A percentile compares a stretch with the other conserved stretches of the same genome.
These are phyloP conservation scores for Anguilla megastoma DNA, from an alignment of 2,797 vertebrate species.

Conservation along the genomic window DNA sequence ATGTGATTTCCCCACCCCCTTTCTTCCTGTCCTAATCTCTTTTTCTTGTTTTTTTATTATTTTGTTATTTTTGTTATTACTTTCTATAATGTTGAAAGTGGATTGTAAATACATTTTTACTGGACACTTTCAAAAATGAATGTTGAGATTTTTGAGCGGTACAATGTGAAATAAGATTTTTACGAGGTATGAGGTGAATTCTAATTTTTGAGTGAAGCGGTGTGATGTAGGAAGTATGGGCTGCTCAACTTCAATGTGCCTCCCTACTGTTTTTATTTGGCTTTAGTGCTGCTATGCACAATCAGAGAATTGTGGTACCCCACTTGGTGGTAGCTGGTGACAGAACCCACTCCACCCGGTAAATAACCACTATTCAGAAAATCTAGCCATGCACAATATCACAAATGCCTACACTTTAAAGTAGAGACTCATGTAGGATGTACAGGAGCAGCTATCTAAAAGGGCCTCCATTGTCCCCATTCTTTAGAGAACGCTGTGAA, in stretches of 20 bases:
- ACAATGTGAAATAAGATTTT: neutral
- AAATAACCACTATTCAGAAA: neutral
- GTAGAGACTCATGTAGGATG: neutral
- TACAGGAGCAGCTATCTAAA: neutral
- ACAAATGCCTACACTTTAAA: neutral
- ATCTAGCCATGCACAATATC: neutral
- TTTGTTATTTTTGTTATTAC: neutral
- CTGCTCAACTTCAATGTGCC: neutral
- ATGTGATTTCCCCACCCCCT: neutral
- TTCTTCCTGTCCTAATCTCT: neutral
- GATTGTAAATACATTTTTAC: neutral
- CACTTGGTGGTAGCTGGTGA: neutral
- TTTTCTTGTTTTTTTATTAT: neutral
- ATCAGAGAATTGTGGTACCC: neutral
- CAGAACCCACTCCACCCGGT: neutral
- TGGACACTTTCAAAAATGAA: neutral
- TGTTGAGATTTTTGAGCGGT: neutral
- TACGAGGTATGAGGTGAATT: neutral
- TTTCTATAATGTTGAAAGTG: neutral
- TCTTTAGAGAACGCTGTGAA: neutral
- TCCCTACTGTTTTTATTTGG: neutral
- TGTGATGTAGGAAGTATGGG: neutral
- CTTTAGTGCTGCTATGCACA: neutral
- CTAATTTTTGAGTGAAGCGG: neutral
- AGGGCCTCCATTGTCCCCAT: constrained; percentile 1